Base-by-base conservation (phyloP, 2,113 vertebrate genomes). In the Catharus minimus region DNA sequence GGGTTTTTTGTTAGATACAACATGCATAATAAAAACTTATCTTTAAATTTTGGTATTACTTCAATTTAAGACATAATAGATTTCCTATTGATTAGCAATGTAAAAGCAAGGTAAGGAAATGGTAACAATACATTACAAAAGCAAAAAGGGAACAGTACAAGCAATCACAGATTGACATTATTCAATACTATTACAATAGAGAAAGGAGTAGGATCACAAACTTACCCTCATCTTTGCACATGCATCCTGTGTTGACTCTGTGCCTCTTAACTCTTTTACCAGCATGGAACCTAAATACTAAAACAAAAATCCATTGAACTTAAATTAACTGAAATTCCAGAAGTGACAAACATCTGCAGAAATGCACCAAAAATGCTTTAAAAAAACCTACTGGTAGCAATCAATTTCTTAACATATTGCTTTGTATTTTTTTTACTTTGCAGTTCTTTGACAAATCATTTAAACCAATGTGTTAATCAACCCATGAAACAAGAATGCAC, bases 251-350 rank as follows among this genome's bases (percentile, higher is more conserved):
- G 99, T 99, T 76, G 99, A 99, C 88, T 99, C 99, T 18, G 99
- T 99, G 61, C 99, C 99, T 97, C 99, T 98, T 92, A 99, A 97
- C 95, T 99, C 99, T 96, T 99, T 99, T 86, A 99, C 99, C 98
- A 99, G 97, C 99, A 99, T 99, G 92, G 99, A 99, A 95, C 99
- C 99, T 98, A 99, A 98, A 97, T 99, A 99, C 99, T 99, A 96
- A 94, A 96, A 97, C 22, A 97, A 74, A 95, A 91, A 96, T 20
- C 28, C 89, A 92, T 69, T 69, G 61, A 91, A 82, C 10, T 62
- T 85, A 60, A 86, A 89, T 71, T 88, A 80, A 57, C 7, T 61
- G 62, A 39, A 83, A 87, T 89, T 87, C 28, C 39, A 88, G 47
- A 80, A 43, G 27, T 60, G 71, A 44, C 13, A 81, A 50, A 77